These are phyloP conservation scores for Chloromyia formosa DNA, from an alignment of 2,888 invertebrate species.

Conservation along the genomic window DNA sequence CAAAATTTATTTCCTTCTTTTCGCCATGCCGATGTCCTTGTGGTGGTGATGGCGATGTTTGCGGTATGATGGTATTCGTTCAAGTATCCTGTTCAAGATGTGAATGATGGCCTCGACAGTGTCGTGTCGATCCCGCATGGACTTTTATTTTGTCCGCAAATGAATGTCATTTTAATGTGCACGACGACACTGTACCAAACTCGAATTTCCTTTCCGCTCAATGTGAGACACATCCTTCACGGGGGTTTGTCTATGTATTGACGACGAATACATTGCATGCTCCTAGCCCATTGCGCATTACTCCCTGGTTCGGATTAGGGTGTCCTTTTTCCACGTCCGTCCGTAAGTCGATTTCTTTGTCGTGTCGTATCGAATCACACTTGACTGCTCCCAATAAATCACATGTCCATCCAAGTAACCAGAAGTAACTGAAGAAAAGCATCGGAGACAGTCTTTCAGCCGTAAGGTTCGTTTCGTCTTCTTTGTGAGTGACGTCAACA, in stretches of 20 bases:
- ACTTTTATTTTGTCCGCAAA: constrained; percentile 34
- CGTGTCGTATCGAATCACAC: constrained; percentile 40
- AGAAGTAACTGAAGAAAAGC: constrained; percentile 29
- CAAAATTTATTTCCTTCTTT: constrained; percentile 42
- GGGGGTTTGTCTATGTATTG: constrained; percentile 4
- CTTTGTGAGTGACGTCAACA: constrained; percentile 46
- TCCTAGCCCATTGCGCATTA: constrained; percentile 1
- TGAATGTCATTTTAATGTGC: constrained; percentile 38
- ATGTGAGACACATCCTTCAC: constrained; percentile 28
- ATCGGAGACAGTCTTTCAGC: neutral
- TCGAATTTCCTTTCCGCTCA: constrained; percentile 7
- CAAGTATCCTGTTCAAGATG: constrained; percentile 37
- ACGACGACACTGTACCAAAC: constrained; percentile 16
- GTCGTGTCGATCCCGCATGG: constrained; percentile 4
- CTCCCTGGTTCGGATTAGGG: constrained; percentile 9
- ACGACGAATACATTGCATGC: too few species aligned
- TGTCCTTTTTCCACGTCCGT: neutral
- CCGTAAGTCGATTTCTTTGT: neutral
- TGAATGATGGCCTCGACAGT: constrained; percentile 30
- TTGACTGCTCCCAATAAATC: constrained; percentile 47
- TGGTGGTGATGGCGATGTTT: constrained; percentile 3
- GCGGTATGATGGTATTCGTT: neutral
- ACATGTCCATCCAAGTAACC: constrained; percentile 48
- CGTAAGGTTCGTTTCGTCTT: neutral
- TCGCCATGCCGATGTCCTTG: constrained; percentile 38